Conservation (phyloP, 2,113 vertebrate species). For the Collichthys lucidus region DNA sequence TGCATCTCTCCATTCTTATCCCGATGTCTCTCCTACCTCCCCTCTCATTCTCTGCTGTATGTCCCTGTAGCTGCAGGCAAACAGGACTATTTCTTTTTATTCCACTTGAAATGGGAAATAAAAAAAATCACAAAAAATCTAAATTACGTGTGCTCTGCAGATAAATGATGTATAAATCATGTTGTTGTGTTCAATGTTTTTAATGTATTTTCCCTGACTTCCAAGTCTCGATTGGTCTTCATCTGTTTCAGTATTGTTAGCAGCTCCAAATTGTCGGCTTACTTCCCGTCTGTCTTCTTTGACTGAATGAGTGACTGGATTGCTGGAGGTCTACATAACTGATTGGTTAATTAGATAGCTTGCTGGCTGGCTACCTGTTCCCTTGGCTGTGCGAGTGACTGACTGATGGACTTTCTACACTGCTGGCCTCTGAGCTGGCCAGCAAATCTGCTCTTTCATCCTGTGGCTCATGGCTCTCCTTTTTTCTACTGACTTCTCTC, state of each 20-base stretch:
- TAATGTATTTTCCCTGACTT: not conserved
- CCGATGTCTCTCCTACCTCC: conserved; percentile 8
- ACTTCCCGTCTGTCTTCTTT: conserved; percentile 2
- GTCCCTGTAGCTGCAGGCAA: conserved; percentile 17
- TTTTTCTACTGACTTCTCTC: conserved; percentile 15
- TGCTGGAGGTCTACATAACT: conserved; percentile 20
- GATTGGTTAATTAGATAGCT: conserved; percentile 31
- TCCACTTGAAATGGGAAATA: not conserved
- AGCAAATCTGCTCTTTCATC: not conserved
- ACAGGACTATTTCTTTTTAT: conserved; percentile 10
- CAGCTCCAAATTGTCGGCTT: not conserved
- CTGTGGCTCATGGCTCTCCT: not conserved
- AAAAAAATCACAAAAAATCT: not conserved
- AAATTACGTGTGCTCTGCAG: not conserved
- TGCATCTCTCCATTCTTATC: conserved; percentile 24
- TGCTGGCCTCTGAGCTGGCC: not conserved
- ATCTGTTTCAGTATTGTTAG: not conserved
- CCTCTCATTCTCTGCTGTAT: conserved; percentile 22
- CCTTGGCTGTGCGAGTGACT: conserved; percentile 20
- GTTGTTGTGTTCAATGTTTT: not conserved
- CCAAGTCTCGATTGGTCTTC: not conserved
- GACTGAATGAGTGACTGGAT: conserved; percentile 23
- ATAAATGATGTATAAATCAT: not conserved
- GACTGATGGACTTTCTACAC: conserved; percentile 11
- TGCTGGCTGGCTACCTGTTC: conserved; percentile 17